phyloP scores from a whole-genome alignment of 2,113 vertebrate genomes.

The Myrmecobius fasciatus region DNA sequence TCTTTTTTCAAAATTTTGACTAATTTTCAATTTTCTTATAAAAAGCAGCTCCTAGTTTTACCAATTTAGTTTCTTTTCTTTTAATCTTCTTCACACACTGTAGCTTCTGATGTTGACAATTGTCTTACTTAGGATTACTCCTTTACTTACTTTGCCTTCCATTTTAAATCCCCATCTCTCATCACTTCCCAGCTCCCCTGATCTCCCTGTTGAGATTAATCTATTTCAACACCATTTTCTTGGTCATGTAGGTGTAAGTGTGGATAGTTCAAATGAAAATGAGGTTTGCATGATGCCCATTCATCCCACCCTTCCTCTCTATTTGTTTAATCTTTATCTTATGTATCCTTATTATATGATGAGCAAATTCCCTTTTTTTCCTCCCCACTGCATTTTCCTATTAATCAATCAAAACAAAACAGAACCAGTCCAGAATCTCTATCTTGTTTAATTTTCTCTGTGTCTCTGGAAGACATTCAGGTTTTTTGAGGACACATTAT shows the following conservation, averaged over 20 bases:
- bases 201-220: not conserved
- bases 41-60: not conserved
- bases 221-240: not conserved
- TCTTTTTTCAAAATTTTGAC: not conserved
- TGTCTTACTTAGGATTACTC: not conserved
- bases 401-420: not conserved
- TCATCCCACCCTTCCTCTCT: not conserved
- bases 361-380: not conserved
- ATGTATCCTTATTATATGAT: not conserved
- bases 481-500: not conserved
- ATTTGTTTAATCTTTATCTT: not conserved
- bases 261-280: not conserved
- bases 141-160: not conserved
- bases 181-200: not conserved
- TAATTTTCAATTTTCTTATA: not conserved
- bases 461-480: not conserved
- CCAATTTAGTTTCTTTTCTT: not conserved
- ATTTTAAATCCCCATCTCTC: not conserved
- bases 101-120: not conserved
- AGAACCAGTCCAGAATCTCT: not conserved
- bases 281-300: not conserved
- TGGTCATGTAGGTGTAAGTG: not conserved
- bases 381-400: not conserved
- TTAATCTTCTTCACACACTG: not conserved
- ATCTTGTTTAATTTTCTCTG: not conserved